Evolutionary conservation across 2,113 vertebrate species (phyloP).

Genomic region (Stomatorhinus ivindoensis): DNA sequence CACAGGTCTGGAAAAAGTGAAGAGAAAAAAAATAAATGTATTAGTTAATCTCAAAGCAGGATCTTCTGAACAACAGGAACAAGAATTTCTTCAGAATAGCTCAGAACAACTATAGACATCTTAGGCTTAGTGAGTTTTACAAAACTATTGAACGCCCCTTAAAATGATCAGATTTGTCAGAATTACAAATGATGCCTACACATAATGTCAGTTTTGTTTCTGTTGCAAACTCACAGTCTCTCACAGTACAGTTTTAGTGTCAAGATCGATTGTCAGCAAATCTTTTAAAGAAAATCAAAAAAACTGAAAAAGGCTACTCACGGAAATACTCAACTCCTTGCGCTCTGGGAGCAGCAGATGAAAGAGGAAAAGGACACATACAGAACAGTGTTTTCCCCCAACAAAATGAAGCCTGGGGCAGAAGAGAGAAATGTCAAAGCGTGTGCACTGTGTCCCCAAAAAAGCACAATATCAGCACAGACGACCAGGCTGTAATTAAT

Average conservation of each 20-base stretch:
- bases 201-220: background rate
- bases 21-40: background rate
- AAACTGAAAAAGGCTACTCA: background rate
- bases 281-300: background rate
- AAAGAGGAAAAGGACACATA: background rate
- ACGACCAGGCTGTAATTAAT: background rate
- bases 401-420: background rate
- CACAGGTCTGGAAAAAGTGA: background rate
- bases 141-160: background rate
- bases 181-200: background rate
- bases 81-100: background rate
- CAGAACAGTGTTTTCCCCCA: too few species aligned
- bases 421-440: background rate
- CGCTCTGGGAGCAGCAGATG: background rate
- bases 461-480: background rate
- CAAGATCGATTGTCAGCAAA: background rate
- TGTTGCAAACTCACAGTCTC: background rate
- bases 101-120: background rate
- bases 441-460: background rate
- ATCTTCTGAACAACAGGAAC: background rate
- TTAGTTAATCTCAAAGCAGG: background rate
- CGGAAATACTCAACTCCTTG: background rate
- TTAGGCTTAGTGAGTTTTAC: background rate
- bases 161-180: background rate
- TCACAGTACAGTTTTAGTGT: background rate